Base-by-base conservation (phyloP, 1,140 invertebrate species). In the Cardiocondyla obscurior region DNA sequence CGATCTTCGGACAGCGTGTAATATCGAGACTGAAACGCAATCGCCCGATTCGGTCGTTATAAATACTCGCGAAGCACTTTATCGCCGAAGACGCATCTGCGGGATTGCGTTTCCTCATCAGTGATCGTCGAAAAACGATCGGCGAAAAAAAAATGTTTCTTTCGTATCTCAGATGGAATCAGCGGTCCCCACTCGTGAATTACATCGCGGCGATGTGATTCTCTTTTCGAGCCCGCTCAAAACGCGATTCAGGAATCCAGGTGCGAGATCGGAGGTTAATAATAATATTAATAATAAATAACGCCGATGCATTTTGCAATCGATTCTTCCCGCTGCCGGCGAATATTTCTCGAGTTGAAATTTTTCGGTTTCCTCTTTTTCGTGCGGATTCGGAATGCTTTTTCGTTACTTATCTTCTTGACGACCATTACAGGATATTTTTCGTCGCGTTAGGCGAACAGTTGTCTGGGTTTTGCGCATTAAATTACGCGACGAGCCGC, bases 31-130 rank as follows among this genome's bases (percentile, higher is more conserved):
- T 28, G 55, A 69, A 69, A 57, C 36, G 42, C 65, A 81, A 81
- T 86, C 67, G 82, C 86, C 44, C 86, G 73, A 76, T 86, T 73
- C 81, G 62, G 44, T 57, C 73, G 79, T 89, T 67, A 58, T 49
- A 44, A 36, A 30, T n/a, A n/a, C n/a, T n/a, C n/a, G 19, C 22
- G 74, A 76, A 30, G 64, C 46, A 51, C 30, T 87, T 84, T 84
- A 88, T 16, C 55, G 51, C 46, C 2, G 3, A 6, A 19, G 36
- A 70, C 16, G 51, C 22, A 10, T 33, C 28, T 64, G 67, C 19
- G 19, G 16, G 28, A 28, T 57, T 73, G 60, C 22, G 85, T 57
- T 65, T 44, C 36, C 83, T 81, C 33, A 36, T 62, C 64, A 51
- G 12, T 39, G 42, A 46, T 49, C 14, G 51, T 67, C 70, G n/a